Conservation (phyloP, 2,113 vertebrate genomes). For the Dicentrarchus labrax region DNA sequence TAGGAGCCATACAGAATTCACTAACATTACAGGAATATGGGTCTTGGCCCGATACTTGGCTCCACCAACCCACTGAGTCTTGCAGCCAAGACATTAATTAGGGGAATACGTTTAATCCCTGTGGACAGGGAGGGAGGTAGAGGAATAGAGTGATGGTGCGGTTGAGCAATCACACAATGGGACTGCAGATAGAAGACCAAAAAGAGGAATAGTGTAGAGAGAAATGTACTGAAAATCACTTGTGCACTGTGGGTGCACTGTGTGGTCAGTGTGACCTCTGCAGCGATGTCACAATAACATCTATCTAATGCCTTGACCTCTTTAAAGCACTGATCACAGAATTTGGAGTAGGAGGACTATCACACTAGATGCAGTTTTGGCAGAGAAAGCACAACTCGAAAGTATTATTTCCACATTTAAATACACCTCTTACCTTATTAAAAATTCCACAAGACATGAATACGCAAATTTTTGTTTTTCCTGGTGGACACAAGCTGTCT, state of each 20-base stretch:
- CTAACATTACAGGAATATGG: slow-evolving; percentile 37
- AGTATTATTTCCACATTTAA: too few relatives aligned
- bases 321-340: neutral
- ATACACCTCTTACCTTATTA: too few relatives aligned
- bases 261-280: neutral
- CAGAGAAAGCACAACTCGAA: neutral
- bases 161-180: slow-evolving; percentile 30
- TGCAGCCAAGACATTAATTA: slow-evolving; percentile 82
- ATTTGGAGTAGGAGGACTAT: neutral
- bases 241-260: neutral
- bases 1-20: slow-evolving; percentile 17
- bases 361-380: neutral
- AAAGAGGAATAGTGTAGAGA: neutral
- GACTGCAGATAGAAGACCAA: slow-evolving; percentile 26
- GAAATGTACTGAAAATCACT: neutral
- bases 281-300: neutral
- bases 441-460: too few relatives aligned
- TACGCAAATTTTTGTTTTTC: too few relatives aligned
- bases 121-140: slow-evolving; percentile 16
- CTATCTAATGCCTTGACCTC: neutral
- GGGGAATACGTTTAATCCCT: slow-evolving; percentile 78
- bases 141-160: slow-evolving; percentile 23
- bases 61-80: slow-evolving; percentile 60
- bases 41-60: slow-evolving; percentile 55
- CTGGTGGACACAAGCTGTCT: too few relatives aligned